Conservation (phyloP, 92 coral and sea anemone genomes). For the Chrysogorgia sp. region DNA sequence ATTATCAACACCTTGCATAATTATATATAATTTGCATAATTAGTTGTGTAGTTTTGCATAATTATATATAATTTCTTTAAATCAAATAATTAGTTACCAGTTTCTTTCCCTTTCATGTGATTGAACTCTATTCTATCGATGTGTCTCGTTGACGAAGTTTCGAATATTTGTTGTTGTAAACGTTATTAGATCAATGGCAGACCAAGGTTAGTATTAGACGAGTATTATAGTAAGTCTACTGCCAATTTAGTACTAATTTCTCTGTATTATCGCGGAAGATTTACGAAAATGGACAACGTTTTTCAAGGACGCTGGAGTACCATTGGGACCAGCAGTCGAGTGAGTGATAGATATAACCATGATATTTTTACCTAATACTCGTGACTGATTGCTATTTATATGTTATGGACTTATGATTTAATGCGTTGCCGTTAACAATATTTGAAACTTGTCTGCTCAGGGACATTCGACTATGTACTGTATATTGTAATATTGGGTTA, state of each 20-base stretch:
- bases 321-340: slow-evolving; percentile 85
- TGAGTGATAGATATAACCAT: slow-evolving; percentile 44
- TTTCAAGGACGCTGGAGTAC: slow-evolving; percentile 92
- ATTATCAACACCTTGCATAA: too few species aligned
- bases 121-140: too few species aligned
- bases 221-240: not conserved
- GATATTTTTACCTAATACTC: too few species aligned
- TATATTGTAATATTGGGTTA: not conserved
- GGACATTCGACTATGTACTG: too few species aligned
- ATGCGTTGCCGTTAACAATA: not conserved
- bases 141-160: too few species aligned
- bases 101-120: too few species aligned
- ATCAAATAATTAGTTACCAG: too few species aligned
- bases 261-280: not conserved
- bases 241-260: not conserved
- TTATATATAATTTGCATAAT: too few species aligned
- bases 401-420: not conserved
- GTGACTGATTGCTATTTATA: not conserved
- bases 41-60: too few species aligned
- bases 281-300: slow-evolving; percentile 78
- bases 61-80: too few species aligned
- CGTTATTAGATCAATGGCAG: slow-evolving; percentile 10
- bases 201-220: slow-evolving; percentile 19
- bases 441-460: not conserved
- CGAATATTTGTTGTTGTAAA: not conserved